phyloP scores from a whole-genome alignment of 2,797 vertebrate species.

The Micrastur ruficollis region DNA sequence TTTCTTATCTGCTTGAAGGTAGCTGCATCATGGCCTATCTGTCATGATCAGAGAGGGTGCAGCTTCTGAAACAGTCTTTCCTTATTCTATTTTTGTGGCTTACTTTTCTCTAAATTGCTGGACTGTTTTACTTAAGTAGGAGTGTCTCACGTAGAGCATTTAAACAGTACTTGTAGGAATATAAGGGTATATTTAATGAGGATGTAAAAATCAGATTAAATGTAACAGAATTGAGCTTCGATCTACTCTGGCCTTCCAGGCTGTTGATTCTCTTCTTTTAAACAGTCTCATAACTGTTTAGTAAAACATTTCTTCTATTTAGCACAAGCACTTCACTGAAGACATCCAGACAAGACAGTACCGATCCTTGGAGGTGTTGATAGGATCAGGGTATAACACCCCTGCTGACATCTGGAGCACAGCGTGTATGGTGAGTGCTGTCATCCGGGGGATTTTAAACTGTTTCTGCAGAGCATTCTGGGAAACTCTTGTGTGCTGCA shows the following conservation, averaged over 20 bases:
- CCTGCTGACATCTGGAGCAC: slow-evolving; percentile 85
- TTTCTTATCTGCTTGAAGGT: not conserved
- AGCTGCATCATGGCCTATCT: not conserved
- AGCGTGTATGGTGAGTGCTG: slow-evolving; percentile 77
- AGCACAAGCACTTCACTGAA: slow-evolving; percentile 94
- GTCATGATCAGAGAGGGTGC: not conserved
- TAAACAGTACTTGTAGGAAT: not conserved
- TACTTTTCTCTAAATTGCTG: not conserved
- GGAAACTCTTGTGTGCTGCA: not conserved
- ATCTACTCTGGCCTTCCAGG: not conserved
- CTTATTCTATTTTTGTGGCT: not conserved
- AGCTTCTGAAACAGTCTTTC: not conserved
- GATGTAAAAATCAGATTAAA: not conserved
- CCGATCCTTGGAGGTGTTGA: slow-evolving; percentile 79
- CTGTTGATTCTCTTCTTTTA: not conserved
- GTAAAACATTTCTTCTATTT: not conserved
- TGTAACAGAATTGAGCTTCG: not conserved
- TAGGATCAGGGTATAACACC: slow-evolving; percentile 80
- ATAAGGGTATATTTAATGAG: not conserved
- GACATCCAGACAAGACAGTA: slow-evolving; percentile 88
- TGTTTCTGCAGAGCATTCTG: not conserved
- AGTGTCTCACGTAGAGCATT: not conserved
- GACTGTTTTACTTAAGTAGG: not conserved
- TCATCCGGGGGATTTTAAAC: not conserved
- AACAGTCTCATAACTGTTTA: not conserved